Evolutionary conservation across 2,113 vertebrate species (phyloP).

Genomic region (Ranitomeya imitator): DNA sequence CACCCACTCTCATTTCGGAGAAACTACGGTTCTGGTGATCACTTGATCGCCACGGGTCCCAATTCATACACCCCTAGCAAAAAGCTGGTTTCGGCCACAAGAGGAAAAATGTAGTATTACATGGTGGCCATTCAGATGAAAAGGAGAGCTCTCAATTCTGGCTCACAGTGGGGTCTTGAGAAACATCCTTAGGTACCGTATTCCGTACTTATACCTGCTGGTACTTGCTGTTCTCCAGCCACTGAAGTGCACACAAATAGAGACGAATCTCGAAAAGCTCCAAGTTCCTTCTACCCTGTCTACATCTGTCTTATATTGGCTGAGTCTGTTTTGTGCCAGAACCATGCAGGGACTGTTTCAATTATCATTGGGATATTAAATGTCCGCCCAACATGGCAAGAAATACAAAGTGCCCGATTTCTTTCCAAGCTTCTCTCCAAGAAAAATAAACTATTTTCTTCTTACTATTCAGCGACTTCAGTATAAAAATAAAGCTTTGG

Average conservation of each 20-base stretch:
- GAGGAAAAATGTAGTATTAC: too few relatives aligned
- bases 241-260: not conserved
- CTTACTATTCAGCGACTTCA: not conserved
- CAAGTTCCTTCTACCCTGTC: not conserved
- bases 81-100: too few relatives aligned
- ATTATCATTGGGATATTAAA: conserved; percentile 28
- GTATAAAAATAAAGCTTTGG: not conserved
- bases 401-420: conserved; percentile 11
- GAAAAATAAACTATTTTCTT: conserved; percentile 11
- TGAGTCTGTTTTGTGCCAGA: not conserved
- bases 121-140: not conserved
- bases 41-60: too few relatives aligned
- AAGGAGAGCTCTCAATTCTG: too few relatives aligned
- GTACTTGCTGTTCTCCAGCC: not conserved
- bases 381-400: conserved; percentile 22
- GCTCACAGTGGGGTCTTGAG: too few relatives aligned
- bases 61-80: too few relatives aligned
- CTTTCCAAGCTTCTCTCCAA: conserved; percentile 14
- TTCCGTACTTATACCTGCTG: not conserved
- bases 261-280: not conserved
- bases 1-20: too few relatives aligned
- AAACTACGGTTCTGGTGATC: too few relatives aligned
- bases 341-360: not conserved
- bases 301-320: conserved; percentile 37
- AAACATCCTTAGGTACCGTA: not conserved